These are phyloP conservation scores for Antigone vipio DNA, from an alignment of 2,113 vertebrate species.

Conservation along the genomic window DNA sequence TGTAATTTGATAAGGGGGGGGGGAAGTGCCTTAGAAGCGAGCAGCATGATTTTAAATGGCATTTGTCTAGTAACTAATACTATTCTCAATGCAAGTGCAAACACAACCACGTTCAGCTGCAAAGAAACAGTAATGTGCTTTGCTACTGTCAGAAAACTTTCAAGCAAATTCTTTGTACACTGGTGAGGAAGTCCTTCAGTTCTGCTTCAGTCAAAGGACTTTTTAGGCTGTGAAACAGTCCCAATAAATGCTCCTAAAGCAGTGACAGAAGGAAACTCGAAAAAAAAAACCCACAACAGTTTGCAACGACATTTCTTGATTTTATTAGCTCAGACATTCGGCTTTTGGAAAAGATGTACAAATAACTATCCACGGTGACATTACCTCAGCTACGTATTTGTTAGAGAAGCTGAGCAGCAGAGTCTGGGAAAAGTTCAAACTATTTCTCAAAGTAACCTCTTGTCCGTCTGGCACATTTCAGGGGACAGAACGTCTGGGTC, in stretches of 20 bases:
- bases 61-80: neutral
- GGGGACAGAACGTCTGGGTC: conserved; percentile 47
- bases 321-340: neutral
- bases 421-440: conserved; percentile 48
- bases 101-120: neutral
- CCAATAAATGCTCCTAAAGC: neutral
- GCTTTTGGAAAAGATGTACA: conserved; percentile 13
- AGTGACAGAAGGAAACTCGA: neutral
- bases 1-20: neutral
- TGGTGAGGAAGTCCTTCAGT: neutral
- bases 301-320: neutral
- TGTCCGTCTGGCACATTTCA: conserved; percentile 56
- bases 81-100: neutral
- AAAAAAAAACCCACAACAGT: neutral
- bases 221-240: neutral
- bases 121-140: neutral
- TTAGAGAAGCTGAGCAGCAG: neutral
- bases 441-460: conserved; percentile 60
- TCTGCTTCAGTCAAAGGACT: neutral
- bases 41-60: neutral
- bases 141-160: neutral
- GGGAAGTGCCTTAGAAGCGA: neutral
- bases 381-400: conserved; percentile 32
- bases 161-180: neutral
- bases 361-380: neutral